These are phyloP conservation scores for Apteryx owenii DNA, from an alignment of 2,113 vertebrate genomes.

Conservation along the genomic window DNA sequence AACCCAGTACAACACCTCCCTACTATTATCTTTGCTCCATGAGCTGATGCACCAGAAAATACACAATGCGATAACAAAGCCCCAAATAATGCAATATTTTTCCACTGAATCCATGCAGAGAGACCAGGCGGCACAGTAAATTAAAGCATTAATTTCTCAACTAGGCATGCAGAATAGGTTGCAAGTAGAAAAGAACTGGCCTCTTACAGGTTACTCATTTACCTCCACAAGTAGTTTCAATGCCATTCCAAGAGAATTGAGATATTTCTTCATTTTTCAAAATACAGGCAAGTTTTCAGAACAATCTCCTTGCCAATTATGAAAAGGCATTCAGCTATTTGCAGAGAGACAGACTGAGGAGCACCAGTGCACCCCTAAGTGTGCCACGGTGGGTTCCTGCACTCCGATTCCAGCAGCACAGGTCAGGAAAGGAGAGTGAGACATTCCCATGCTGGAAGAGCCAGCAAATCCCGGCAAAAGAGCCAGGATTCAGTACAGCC, in stretches of 20 bases:
- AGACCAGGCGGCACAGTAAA: neutral
- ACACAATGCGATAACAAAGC: neutral
- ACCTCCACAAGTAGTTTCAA: neutral
- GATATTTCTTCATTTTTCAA: neutral
- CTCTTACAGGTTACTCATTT: neutral
- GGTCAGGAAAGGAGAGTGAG: neutral
- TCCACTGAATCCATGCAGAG: accelerated
- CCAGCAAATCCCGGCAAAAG: neutral
- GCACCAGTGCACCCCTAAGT: neutral
- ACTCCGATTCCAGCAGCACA: neutral
- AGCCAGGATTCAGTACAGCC: neutral
- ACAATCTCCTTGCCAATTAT: neutral
- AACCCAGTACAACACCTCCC: neutral
- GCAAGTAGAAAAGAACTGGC: neutral
- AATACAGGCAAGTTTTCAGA: neutral
- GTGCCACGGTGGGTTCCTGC: accelerated
- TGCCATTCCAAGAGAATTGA: neutral
- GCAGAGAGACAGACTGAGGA: neutral
- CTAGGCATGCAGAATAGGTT: accelerated
- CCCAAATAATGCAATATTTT: neutral
- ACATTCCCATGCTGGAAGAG: neutral
- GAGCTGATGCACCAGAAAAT: neutral
- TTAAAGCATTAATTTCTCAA: neutral
- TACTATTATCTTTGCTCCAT: neutral
- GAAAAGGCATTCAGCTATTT: neutral